phyloP scores from a whole-genome alignment of 2,797 vertebrate species.

The Aulostomus chinensis region DNA sequence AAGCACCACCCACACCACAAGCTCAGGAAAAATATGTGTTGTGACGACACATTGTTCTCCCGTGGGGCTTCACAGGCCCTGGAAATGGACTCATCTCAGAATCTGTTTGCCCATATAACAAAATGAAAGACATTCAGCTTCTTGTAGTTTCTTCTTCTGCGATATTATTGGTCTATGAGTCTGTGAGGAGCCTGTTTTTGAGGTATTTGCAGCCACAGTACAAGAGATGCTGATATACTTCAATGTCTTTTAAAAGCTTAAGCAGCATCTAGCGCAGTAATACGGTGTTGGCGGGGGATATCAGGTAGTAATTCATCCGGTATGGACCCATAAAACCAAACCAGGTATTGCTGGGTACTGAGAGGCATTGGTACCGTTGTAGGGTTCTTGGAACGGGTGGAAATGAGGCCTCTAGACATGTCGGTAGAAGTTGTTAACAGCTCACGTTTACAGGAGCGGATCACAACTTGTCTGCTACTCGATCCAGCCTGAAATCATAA shows the following conservation, averaged over 20 bases:
- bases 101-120: not conserved
- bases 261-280: too few species aligned
- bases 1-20: not conserved
- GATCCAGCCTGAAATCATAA: slow-evolving; percentile 19
- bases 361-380: too few species aligned
- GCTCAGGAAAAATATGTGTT: not conserved
- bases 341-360: too few species aligned
- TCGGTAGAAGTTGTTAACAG: not conserved
- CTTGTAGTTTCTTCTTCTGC: too few species aligned
- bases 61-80: not conserved
- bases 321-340: too few species aligned
- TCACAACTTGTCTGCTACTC: slow-evolving; percentile 17
- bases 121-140: not conserved
- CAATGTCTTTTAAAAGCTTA: too few species aligned
- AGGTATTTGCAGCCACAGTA: too few species aligned
- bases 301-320: too few species aligned
- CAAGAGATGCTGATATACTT: too few species aligned
- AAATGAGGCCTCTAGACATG: not conserved
- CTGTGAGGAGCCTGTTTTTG: too few species aligned
- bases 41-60: not conserved
- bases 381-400: not conserved
- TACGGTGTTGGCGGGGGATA: too few species aligned
- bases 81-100: not conserved
- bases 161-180: too few species aligned
- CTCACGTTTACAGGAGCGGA: slow-evolving; percentile 10